A percentile compares a stretch with the other conserved stretches of the same genome.
phyloP scores from a whole-genome alignment of 2,797 vertebrate species.

The Cryptoblepharus egeriae region DNA sequence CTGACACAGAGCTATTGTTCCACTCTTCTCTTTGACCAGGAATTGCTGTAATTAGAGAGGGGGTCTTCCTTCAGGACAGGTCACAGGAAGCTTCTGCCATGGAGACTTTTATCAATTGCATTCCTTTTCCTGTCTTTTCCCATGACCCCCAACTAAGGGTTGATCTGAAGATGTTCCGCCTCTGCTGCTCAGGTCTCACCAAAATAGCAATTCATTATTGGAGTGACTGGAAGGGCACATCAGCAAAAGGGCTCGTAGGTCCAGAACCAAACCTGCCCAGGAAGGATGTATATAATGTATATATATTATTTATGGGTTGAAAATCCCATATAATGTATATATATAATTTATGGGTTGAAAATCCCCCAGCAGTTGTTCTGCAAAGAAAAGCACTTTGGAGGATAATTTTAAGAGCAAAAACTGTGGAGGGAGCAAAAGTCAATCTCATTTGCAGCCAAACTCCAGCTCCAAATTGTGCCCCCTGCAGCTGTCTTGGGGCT shows the following conservation, averaged over 20 bases:
- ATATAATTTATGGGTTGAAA: too few relatives aligned
- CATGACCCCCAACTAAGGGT: slow-evolving; percentile 1
- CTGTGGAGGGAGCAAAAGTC: too few relatives aligned
- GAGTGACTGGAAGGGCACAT: not conserved
- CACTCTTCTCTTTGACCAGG: slow-evolving; percentile 31
- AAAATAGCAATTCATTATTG: not conserved
- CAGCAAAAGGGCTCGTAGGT: not conserved
- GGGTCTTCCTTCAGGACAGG: slow-evolving; percentile 43
- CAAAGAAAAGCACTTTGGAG: too few relatives aligned
- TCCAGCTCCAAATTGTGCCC: too few relatives aligned
- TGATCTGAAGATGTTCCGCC: slow-evolving; percentile 19
- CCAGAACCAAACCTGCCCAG: not conserved
- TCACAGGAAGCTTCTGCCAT: slow-evolving; percentile 36
- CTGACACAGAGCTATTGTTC: slow-evolving; percentile 27
- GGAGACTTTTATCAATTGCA: slow-evolving; percentile 5
- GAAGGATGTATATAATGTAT: too few relatives aligned
- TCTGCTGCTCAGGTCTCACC: not conserved
- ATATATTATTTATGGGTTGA: too few relatives aligned
- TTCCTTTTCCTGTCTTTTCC: not conserved
- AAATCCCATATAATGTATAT: not conserved
- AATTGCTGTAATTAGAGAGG: slow-evolving; percentile 61
- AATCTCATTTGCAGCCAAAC: too few relatives aligned
- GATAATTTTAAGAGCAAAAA: too few relatives aligned
- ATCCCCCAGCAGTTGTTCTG: too few relatives aligned
- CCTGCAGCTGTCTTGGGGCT: too few relatives aligned